Evolutionary conservation across 2,888 invertebrate species (phyloP).

Genomic region (Melieria crassipennis): DNA sequence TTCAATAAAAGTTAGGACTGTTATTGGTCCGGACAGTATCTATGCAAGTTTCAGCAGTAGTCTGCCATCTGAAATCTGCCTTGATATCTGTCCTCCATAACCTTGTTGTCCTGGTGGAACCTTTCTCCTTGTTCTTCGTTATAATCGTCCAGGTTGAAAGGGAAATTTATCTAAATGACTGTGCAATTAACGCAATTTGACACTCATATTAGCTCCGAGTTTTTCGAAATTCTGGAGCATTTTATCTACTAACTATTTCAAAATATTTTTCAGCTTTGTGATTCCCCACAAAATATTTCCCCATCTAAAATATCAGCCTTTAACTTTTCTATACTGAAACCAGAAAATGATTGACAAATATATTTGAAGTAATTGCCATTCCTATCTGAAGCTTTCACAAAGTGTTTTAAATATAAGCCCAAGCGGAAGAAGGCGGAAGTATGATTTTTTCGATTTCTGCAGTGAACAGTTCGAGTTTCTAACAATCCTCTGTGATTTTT

Average conservation of each 20-base stretch:
- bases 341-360: no score
- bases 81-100: not conserved
- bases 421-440: no score
- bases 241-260: not conserved
- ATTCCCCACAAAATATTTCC: not conserved
- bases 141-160: not conserved
- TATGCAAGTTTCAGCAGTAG: not conserved
- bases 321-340: no score
- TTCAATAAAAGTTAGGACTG: no score
- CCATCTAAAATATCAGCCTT: no score
- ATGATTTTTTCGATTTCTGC: no score
- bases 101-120: not conserved
- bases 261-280: not conserved
- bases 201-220: not conserved
- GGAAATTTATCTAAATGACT: not conserved
- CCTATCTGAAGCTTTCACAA: no score
- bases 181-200: not conserved
- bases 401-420: no score
- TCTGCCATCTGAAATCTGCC: not conserved
- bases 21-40: not conserved
- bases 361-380: no score
- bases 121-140: not conserved
- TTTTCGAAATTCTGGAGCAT: not conserved
- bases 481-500: no score
- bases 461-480: no score